phyloP scores from a whole-genome alignment of 2,888 invertebrate species.

The Corythucha ciliata region DNA sequence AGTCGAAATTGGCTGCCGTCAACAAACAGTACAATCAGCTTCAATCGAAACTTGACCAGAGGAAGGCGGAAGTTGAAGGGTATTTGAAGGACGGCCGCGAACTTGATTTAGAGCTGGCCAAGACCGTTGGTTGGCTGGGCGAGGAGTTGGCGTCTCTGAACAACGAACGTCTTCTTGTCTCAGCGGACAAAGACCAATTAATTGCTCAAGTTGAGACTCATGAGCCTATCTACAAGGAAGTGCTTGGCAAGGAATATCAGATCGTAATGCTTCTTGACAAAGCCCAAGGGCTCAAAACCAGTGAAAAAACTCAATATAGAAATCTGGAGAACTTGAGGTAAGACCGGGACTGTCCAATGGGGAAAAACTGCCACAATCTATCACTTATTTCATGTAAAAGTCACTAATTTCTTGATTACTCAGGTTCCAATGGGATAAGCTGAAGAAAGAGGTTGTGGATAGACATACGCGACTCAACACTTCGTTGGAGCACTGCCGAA shows the following conservation, averaged over 20 bases:
- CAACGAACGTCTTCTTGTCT: conserved; percentile 68
- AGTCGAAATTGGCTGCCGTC: conserved; percentile 75
- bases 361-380: conserved; percentile 77
- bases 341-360: conserved; percentile 67
- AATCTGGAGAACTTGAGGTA: conserved; percentile 47
- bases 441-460: conserved; percentile 79
- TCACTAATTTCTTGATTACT: no score
- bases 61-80: conserved; percentile 79
- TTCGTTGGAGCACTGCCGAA: conserved; percentile 67
- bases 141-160: conserved; percentile 67
- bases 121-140: conserved; percentile 81
- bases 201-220: conserved; percentile 58
- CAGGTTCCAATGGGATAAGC: conserved; percentile 86
- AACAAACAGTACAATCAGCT: conserved; percentile 78
- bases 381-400: no score
- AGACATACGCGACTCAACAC: conserved; percentile 57
- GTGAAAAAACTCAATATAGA: conserved; percentile 44
- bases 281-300: conserved; percentile 49
- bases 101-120: conserved; percentile 78
- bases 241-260: conserved; percentile 83
- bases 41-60: conserved; percentile 80
- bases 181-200: conserved; percentile 62
- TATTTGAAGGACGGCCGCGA: conserved; percentile 67
- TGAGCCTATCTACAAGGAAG: conserved; percentile 73
- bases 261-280: conserved; percentile 88